phyloP scores from a whole-genome alignment of 2,113 vertebrate species.

The Ammospiza caudacuta region DNA sequence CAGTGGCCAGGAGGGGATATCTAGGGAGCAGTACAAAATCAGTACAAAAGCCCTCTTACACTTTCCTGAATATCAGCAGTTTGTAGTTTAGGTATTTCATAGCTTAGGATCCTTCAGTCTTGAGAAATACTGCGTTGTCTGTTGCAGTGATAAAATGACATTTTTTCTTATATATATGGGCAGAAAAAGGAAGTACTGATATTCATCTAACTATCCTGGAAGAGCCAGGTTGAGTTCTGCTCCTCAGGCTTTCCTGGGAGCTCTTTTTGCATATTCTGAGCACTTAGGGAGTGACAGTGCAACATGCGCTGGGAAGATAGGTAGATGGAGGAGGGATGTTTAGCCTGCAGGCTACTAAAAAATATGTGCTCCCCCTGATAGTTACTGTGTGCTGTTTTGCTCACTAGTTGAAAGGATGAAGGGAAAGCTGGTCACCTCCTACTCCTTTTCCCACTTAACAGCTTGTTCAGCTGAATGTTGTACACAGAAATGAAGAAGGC shows the following conservation, averaged over 20 bases:
- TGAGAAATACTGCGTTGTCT: neutral
- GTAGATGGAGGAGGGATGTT: conserved; percentile 55
- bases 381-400: conserved; percentile 39
- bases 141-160: neutral
- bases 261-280: neutral
- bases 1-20: neutral
- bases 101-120: neutral
- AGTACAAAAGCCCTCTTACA: neutral
- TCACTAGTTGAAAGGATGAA: conserved; percentile 53
- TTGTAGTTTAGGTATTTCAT: neutral
- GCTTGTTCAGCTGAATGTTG: conserved; percentile 50
- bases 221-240: neutral
- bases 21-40: neutral
- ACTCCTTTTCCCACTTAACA: conserved; percentile 66
- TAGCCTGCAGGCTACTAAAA: conserved; percentile 65
- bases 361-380: conserved; percentile 56
- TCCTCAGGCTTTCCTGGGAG: neutral
- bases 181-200: neutral
- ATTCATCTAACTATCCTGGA: neutral
- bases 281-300: neutral
- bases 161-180: neutral
- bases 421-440: conserved; percentile 62
- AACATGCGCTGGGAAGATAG: neutral
- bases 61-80: neutral
- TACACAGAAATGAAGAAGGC: neutral